These are phyloP conservation scores for Hemistola chrysoprasaria DNA, from an alignment of 2,888 invertebrate genomes.

Conservation along the genomic window DNA sequence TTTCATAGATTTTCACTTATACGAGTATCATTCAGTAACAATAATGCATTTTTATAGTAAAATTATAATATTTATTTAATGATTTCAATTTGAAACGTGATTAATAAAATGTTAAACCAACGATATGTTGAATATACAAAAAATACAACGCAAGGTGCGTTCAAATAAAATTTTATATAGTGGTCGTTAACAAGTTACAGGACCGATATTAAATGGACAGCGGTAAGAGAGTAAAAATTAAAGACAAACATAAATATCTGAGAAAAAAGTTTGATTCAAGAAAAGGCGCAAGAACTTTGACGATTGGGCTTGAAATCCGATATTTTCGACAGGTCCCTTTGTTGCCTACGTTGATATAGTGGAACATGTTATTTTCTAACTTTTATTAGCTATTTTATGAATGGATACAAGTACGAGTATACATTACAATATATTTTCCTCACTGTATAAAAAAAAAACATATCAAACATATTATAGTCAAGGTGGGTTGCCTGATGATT, in stretches of 20 bases:
- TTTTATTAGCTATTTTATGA: constrained; percentile 64
- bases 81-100: constrained; percentile 51
- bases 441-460: too few species aligned
- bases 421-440: constrained; percentile 4
- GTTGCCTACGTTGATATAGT: constrained; percentile 59
- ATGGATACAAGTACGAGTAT: constrained; percentile 46
- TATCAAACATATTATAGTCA: too few species aligned
- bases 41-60: constrained; percentile 1
- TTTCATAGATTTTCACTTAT: too few species aligned
- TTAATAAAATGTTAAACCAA: constrained; percentile 73
- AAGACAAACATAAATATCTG: constrained; percentile 77
- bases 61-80: constrained; percentile 31
- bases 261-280: constrained; percentile 69
- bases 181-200: constrained; percentile 75
- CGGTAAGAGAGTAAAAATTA: constrained; percentile 76
- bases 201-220: constrained; percentile 77
- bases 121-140: constrained; percentile 71
- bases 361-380: constrained; percentile 45
- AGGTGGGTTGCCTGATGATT: too few species aligned
- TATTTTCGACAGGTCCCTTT: constrained; percentile 61
- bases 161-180: constrained; percentile 80
- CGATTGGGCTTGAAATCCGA: constrained; percentile 71
- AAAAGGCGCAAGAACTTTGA: constrained; percentile 56
- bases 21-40: too few species aligned
- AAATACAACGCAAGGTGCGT: constrained; percentile 59